Evolutionary conservation across 2,888 invertebrate genomes (phyloP).

Genomic region (Andrena marginata): DNA sequence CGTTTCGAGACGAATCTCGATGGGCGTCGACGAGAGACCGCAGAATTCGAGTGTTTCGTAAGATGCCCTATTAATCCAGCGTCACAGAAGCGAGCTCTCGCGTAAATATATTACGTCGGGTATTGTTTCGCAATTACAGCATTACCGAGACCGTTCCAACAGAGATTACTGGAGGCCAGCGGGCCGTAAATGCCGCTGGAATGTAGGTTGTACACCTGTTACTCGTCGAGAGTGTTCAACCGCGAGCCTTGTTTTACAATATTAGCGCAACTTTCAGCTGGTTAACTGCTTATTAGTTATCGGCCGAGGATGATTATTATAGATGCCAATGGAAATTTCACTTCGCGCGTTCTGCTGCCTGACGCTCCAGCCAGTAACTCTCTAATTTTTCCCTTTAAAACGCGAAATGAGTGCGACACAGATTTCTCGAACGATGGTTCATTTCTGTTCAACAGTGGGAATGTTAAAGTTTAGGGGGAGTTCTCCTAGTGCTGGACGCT

Average conservation of each 20-base stretch:
- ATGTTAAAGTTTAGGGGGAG: background rate
- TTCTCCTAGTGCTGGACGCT: too few species aligned
- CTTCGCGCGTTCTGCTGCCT: background rate
- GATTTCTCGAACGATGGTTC: constrained; percentile 2
- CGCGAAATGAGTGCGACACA: background rate
- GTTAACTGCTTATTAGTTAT: constrained; percentile 11
- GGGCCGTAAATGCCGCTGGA: constrained; percentile 32
- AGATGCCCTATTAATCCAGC: background rate
- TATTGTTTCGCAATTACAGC: constrained; percentile 15
- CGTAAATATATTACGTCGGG: background rate
- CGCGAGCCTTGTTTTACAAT: constrained; percentile 44
- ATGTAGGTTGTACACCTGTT: constrained; percentile 68
- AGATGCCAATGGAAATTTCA: constrained; percentile 26
- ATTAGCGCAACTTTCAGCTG: constrained; percentile 33
- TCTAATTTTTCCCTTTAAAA: background rate
- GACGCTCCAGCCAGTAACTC: background rate
- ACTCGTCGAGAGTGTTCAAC: constrained; percentile 49
- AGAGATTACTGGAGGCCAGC: constrained; percentile 52
- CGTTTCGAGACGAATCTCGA: background rate
- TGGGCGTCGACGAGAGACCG: background rate
- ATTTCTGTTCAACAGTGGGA: background rate
- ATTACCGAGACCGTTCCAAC: constrained; percentile 9
- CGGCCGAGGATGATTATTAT: constrained; percentile 3
- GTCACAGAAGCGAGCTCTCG: background rate
- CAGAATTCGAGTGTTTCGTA: background rate